Evolutionary conservation across 2,888 invertebrate species (phyloP).

Genomic region (Neelides folsomi): DNA sequence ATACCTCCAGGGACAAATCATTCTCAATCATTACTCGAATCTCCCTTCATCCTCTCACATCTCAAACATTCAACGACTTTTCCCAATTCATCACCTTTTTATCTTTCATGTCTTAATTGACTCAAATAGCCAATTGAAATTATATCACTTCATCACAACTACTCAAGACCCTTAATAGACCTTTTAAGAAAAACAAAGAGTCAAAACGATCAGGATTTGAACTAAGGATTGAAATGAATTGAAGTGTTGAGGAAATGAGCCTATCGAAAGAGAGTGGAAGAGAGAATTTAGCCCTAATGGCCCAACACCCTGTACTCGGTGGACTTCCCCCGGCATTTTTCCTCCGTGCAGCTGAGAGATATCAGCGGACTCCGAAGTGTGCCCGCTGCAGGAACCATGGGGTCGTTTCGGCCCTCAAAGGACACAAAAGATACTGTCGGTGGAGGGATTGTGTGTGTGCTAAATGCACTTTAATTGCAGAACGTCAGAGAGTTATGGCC

Average conservation of each 20-base stretch:
- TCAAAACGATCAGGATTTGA: no score
- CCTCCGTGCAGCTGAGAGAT: conserved; percentile 69
- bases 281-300: conserved; percentile 72
- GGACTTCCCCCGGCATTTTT: conserved; percentile 73
- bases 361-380: conserved; percentile 69
- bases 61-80: no score
- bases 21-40: no score
- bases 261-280: conserved; percentile 8
- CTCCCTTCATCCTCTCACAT: no score
- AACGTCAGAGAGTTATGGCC: conserved; percentile 95
- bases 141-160: no score
- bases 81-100: no score
- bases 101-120: no score
- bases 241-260: conserved; percentile 1
- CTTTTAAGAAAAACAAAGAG: no score
- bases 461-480: conserved; percentile 94
- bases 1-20: no score
- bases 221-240: not conserved
- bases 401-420: conserved; percentile 87
- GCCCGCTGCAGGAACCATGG: conserved; percentile 80
- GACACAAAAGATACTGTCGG: conserved; percentile 87
- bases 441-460: conserved; percentile 97
- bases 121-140: no score
- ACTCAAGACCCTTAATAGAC: no score
- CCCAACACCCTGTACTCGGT: conserved; percentile 68